Evolutionary conservation across 2,113 vertebrate species (phyloP), one percentile per base, ranked within the genome.

Genomic region (Pantherophis guttatus): DNA sequence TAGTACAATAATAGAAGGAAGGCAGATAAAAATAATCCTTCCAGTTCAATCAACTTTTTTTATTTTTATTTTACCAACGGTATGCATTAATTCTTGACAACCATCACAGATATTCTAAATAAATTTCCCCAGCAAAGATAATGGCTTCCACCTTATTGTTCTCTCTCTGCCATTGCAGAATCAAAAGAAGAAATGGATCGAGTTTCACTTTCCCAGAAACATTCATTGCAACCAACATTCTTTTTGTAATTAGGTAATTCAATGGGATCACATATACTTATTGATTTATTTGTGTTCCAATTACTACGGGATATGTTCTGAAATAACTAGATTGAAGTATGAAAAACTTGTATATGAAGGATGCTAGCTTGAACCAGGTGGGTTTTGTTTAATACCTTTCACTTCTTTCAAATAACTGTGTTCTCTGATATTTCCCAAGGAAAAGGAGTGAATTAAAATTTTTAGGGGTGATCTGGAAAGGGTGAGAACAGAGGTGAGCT

Each of bases 11-110:
- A n/a, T 87, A 92, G 21, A 29, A 93, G 52, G 88, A 94, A 52
- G 86, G n/a, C 23, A 94, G 94, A 96, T 62, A 96, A 85, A 94
- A 93, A 90, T 1, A n/a, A 21, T 23, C 50, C 93, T 92, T 94
- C 33, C 9, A 57, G 33, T 94, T 59, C 24, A 5, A 52, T 93
- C 9, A 0, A 57, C 21, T 81, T 1, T 94, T 11, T 91, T 12
- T n/a, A 3, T 3, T 50, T 50, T 50, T 50, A 50, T 53, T 91
- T 13, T 33, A 70, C 26, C 3, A 62, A 9, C 1, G 3, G 58
- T 62, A 23, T 26, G 86, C 85, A 59, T 23, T 94, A 90, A 94
- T 8, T 2, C 29, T n/a, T 59, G 13, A 33, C 53, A 33, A 92
- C 8, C 94, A 29, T 50, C 33, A 88, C 3, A 48, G 65, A 58